Base-by-base conservation (phyloP, 64 coral and sea anemone genomes). In the Pocillopora verrucosa region DNA sequence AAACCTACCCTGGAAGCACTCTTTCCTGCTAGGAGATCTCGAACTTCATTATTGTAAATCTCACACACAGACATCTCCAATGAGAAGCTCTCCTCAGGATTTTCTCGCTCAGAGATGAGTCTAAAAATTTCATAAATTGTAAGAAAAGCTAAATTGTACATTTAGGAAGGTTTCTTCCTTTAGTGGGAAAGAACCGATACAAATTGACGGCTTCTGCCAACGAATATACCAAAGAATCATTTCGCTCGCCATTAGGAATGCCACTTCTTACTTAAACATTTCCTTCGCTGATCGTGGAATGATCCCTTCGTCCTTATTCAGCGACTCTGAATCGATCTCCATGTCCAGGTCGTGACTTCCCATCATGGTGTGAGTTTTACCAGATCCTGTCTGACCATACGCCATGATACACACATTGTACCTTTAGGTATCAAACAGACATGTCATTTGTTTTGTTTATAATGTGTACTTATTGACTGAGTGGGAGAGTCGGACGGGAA, bases 371-470 rank as follows among this genome's bases (percentile, higher is more conserved):
- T 99, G 96, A 10, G 96, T 99, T 20, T 99, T 99, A 22, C 96
- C 96, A 36, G 96, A 99, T 0, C 96, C 96, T 57, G 96, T 99
- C 67, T 99, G 96, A 16, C 96, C 96, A 86, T 99, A 99, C 16
- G 96, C 96, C 96, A 99, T 99, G 58, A 99, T 95, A 38, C 96
- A 99, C 11, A 99, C 96, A 64, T 99, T 99, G 34, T 99, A 99
- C 14, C 96, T 99, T 30, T 30, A 30, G 30, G 30, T 30, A 38
- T 15, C 26, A 9, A 76, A 15, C 25, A 75, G 69, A 45, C 22
- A 65, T 2, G 30, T 24, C 60, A 30, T 22, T n/a, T 65, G 16
- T 26, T 45, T 51, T 51, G 41, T 51, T 51, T 51, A 51, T 51
- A 51, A 30, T 30, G 30, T 30, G 30, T 30, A 30, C 30, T 30